phyloP scores from a whole-genome alignment of 2,888 invertebrate genomes.

The Drosophila mayaguana region DNA sequence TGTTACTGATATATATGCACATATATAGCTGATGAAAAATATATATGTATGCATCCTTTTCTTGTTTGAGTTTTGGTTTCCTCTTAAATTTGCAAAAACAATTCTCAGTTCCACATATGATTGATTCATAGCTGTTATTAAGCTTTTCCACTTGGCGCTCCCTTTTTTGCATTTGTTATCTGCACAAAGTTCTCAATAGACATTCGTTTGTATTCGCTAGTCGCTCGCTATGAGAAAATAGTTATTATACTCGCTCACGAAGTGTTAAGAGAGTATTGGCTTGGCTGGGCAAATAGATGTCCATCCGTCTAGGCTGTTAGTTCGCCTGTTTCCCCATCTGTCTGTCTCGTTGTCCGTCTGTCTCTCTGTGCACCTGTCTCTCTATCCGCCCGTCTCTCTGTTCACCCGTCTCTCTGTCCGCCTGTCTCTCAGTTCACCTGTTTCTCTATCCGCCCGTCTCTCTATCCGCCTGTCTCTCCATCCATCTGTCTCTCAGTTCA shows the following conservation, averaged over 20 bases:
- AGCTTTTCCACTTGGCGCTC: background rate
- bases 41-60: no score
- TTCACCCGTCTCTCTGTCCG: no score
- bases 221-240: constrained; percentile 12
- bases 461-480: background rate
- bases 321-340: no score
- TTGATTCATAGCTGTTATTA: constrained; percentile 1
- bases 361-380: no score
- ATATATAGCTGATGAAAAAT: background rate
- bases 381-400: no score
- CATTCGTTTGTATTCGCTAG: constrained; percentile 7
- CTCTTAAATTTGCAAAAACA: background rate
- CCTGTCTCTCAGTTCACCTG: no score
- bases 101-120: background rate
- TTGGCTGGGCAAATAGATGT: background rate
- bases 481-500: fast-evolving
- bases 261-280: background rate
- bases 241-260: constrained; percentile 2
- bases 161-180: background rate
- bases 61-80: background rate
- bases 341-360: no score
- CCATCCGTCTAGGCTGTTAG: no score
- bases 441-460: no score
- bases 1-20: background rate
- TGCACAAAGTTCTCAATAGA: background rate